Conservation (phyloP, 2,888 invertebrate genomes). For the Melieria omissa region DNA sequence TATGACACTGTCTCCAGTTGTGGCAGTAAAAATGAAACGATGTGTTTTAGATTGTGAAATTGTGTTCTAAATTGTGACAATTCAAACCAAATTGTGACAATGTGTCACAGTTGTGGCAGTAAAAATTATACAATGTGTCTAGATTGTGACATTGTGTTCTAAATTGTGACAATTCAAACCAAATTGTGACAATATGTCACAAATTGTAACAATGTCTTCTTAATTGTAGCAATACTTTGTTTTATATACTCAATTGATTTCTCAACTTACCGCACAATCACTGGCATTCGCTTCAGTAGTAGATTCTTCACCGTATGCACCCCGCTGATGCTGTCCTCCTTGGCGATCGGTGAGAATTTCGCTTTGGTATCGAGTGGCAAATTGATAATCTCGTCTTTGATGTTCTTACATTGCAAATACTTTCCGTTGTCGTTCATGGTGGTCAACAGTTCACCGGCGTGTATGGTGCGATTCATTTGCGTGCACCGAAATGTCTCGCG, state of each 20-base stretch:
- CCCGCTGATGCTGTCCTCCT: conserved; percentile 93
- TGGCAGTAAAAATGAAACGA: no score
- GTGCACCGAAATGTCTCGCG: conserved; percentile 67
- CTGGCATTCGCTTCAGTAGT: conserved; percentile 87
- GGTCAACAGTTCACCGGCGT: conserved; percentile 86
- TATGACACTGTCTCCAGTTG: no score
- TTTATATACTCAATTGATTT: neutral
- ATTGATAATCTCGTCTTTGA: conserved; percentile 84
- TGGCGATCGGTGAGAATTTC: conserved; percentile 90
- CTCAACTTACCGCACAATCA: conserved; percentile 78
- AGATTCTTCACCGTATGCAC: conserved; percentile 92
- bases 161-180: no score
- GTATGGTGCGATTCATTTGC: conserved; percentile 71
- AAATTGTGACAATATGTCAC: no score
- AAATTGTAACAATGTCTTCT: no score
- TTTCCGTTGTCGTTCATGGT: conserved; percentile 80
- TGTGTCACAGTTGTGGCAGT: no score
- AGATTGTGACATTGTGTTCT: no score
- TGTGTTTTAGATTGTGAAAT: no score
- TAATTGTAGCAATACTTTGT: no score
- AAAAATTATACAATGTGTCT: no score
- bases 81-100: no score
- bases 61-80: no score
- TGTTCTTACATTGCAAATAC: conserved; percentile 88
- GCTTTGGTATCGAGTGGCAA: conserved; percentile 88